These are phyloP conservation scores for Ptilonorhynchus violaceus DNA, from an alignment of 2,113 vertebrate species.

Conservation along the genomic window DNA sequence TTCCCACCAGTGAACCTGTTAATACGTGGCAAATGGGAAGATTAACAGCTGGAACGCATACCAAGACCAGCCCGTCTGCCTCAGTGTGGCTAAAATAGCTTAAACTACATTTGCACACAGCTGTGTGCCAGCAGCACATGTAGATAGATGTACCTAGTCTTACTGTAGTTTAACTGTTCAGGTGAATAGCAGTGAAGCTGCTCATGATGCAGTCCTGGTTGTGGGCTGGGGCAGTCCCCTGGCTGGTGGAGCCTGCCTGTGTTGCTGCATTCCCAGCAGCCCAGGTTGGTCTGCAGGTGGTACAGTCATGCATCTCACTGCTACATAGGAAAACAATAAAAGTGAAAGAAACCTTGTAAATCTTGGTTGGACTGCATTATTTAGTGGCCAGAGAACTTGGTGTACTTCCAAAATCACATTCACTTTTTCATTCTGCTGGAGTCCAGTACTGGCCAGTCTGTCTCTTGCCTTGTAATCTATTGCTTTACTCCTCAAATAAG, in stretches of 20 bases:
- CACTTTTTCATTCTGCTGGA: background rate
- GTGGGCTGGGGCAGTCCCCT: background rate
- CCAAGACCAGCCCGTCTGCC: background rate
- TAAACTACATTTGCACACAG: background rate
- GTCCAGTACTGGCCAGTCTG: background rate
- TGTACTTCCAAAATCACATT: background rate
- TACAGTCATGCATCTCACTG: background rate
- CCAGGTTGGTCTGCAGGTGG: background rate
- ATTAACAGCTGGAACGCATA: background rate
- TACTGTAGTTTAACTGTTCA: background rate
- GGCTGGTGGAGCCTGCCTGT: background rate
- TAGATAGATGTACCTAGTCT: background rate
- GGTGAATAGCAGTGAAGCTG: background rate
- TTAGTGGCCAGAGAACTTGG: background rate
- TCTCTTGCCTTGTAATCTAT: background rate
- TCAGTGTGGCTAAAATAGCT: background rate
- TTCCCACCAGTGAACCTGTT: background rate
- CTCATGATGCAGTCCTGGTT: background rate
- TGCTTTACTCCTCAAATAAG: background rate
- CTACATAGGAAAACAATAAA: background rate
- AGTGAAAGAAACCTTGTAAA: background rate
- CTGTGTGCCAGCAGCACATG: background rate
- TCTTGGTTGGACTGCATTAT: background rate
- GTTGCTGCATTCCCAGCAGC: background rate
- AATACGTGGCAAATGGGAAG: background rate